These are phyloP conservation scores for Delphinus delphis DNA, from an alignment of 2,113 vertebrate genomes.

Conservation along the genomic window DNA sequence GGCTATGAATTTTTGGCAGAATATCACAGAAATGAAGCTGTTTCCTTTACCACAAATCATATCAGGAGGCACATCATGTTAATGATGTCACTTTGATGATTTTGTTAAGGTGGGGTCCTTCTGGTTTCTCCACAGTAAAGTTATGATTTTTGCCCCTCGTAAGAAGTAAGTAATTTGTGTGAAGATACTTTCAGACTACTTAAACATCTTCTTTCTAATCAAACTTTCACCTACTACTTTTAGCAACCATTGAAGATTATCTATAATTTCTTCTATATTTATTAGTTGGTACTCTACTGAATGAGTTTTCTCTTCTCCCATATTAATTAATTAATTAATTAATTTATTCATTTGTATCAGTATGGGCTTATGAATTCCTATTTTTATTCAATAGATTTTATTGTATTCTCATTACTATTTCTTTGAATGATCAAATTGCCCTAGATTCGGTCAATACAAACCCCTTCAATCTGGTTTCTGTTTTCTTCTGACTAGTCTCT, in stretches of 20 bases:
- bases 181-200: not conserved
- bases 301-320: not conserved
- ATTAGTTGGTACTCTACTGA: not conserved
- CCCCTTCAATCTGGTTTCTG: not conserved
- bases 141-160: not conserved
- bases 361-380: not conserved
- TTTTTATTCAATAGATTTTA: not conserved
- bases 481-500: not conserved
- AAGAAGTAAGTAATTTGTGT: conserved; percentile 21
- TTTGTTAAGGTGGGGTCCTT: not conserved
- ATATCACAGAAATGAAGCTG: not conserved
- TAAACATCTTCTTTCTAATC: not conserved
- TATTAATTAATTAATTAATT: not conserved
- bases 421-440: not conserved
- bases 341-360: not conserved
- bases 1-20: not conserved
- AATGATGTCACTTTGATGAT: not conserved
- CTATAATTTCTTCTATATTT: not conserved
- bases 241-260: not conserved
- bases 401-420: not conserved
- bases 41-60: not conserved
- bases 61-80: not conserved
- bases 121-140: not conserved
- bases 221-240: conserved; percentile 30
- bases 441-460: not conserved